phyloP scores from a whole-genome alignment of 2,888 invertebrate genomes.

The Eumacrocentrus americanus region DNA sequence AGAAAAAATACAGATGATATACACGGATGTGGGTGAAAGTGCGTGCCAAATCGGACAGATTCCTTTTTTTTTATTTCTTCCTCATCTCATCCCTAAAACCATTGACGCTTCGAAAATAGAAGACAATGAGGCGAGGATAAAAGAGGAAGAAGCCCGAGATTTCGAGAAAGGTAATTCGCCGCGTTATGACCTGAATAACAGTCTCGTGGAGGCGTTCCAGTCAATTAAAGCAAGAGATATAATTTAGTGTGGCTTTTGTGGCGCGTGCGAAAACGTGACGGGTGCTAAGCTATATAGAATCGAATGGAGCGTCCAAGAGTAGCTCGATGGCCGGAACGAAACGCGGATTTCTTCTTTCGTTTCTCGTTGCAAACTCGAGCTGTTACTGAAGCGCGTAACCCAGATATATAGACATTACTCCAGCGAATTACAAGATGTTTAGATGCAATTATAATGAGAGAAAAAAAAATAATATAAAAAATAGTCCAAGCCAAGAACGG shows the following conservation, averaged over 20 bases:
- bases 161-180: slow-evolving; percentile 16
- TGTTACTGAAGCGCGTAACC: slow-evolving; percentile 40
- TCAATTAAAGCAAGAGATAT: slow-evolving; percentile 33
- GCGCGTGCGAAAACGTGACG: slow-evolving; percentile 23
- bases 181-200: slow-evolving; percentile 35
- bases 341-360: slow-evolving; percentile 39
- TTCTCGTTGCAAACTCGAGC: slow-evolving; percentile 31
- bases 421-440: slow-evolving; percentile 27
- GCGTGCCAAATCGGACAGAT: slow-evolving; percentile 20
- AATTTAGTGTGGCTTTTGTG: slow-evolving; percentile 26
- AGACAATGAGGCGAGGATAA: slow-evolving; percentile 6
- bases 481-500: background rate
- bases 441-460: slow-evolving; percentile 16
- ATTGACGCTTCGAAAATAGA: background rate
- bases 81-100: slow-evolving; percentile 6
- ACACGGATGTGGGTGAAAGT: slow-evolving; percentile 36
- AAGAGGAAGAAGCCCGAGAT: background rate
- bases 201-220: slow-evolving; percentile 31
- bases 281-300: background rate
- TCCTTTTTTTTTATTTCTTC: slow-evolving; percentile 17
- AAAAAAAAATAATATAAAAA: slow-evolving; percentile 5
- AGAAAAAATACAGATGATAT: slow-evolving; percentile 23
- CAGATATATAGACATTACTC: slow-evolving; percentile 33
- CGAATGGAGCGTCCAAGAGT: background rate
- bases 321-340: slow-evolving; percentile 39